Conservation (phyloP, 2,797 vertebrate species). For the Pristis pectinata region DNA sequence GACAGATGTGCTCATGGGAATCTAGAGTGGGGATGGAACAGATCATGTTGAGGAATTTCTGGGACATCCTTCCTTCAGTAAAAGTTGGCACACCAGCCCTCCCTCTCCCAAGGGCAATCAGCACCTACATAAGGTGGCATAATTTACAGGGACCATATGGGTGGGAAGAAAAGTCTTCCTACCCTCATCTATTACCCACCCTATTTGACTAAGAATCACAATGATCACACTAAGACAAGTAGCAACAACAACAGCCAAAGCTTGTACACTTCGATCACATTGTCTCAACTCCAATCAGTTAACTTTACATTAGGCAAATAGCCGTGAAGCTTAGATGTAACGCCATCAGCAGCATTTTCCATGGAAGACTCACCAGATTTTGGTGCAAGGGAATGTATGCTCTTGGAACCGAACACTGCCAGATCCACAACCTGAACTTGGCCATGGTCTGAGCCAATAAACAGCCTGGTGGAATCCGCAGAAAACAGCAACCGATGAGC, state of each 20-base stretch:
- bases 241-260: no score
- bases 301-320: not conserved
- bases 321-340: not conserved
- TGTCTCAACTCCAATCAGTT: no score
- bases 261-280: no score
- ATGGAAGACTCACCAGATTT: constrained; percentile 61
- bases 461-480: constrained; percentile 69
- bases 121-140: no score
- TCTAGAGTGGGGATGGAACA: constrained; percentile 49
- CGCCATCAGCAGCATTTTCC: not conserved
- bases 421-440: constrained; percentile 65
- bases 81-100: no score
- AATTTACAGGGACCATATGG: no score
- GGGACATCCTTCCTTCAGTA: not conserved
- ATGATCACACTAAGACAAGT: no score
- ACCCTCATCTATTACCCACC: no score
- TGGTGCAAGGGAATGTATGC: constrained; percentile 63
- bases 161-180: no score
- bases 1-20: constrained; percentile 64
- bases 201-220: no score
- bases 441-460: constrained; percentile 64
- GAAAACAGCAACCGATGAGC: constrained; percentile 81
- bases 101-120: no score
- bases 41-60: not conserved
- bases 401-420: constrained; percentile 59